These are phyloP conservation scores for Mallotus villosus DNA, from an alignment of 2,797 vertebrate species.

Conservation along the genomic window DNA sequence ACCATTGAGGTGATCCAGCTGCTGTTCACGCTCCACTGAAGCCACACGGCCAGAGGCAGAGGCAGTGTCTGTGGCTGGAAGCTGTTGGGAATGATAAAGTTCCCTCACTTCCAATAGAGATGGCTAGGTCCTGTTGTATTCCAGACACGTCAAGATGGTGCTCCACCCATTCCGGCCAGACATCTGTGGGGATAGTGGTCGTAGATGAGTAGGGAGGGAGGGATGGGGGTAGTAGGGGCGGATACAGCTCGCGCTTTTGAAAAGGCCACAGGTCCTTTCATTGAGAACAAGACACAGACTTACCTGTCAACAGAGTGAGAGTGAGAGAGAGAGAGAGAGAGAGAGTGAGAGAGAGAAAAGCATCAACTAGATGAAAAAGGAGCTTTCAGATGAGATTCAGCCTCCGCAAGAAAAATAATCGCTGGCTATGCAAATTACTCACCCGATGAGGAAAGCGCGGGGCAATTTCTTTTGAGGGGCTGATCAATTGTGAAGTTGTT, in stretches of 20 bases:
- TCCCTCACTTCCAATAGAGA: conserved; percentile 32
- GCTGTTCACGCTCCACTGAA: too few relatives aligned
- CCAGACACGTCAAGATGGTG: conserved; percentile 38
- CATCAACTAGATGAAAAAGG: conserved; percentile 44
- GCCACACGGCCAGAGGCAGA: conserved; percentile 8
- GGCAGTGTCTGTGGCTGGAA: conserved; percentile 30
- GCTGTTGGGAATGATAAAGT: conserved; percentile 32
- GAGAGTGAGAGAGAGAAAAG: conserved; percentile 28
- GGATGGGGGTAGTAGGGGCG: conserved; percentile 22
- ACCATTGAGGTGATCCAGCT: conserved; percentile 15
- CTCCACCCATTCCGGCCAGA: conserved; percentile 28
- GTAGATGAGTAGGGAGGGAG: conserved; percentile 13
- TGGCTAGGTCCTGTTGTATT: conserved; percentile 19
- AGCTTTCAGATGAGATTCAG: conserved; percentile 3
- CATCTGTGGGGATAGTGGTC: not conserved
- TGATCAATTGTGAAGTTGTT: conserved; percentile 10
- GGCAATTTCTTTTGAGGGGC: conserved; percentile 8
- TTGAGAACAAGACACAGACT: conserved; percentile 53
- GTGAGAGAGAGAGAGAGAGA: conserved; percentile 31
- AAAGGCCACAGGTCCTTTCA: conserved; percentile 59
- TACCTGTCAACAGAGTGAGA: conserved; percentile 54
- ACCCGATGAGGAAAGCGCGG: conserved; percentile 20
- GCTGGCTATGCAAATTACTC: conserved; percentile 28
- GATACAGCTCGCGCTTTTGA: conserved; percentile 43
- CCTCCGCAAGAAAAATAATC: conserved; percentile 29